phyloP scores from a whole-genome alignment of 2,113 vertebrate species.

The Calyptomena viridis region DNA sequence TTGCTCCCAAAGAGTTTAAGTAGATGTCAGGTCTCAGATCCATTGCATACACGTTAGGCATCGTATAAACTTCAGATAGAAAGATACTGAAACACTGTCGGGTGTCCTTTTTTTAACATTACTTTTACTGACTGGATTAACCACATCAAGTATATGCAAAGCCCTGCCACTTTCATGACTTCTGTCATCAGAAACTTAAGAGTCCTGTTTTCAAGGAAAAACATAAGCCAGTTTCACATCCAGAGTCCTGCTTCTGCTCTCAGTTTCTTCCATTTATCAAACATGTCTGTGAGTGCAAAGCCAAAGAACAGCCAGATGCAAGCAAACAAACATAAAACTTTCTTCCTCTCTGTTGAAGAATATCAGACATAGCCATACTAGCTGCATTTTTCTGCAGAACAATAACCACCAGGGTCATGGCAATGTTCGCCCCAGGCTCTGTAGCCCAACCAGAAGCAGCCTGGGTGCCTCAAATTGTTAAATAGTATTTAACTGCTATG shows the following conservation, averaged over 20 bases:
- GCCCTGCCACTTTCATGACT: neutral
- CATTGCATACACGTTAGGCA: slow-evolving; percentile 39
- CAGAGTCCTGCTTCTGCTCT: neutral
- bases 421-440: neutral
- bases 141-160: slow-evolving; percentile 12
- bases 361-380: neutral
- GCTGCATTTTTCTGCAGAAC: neutral
- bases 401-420: neutral
- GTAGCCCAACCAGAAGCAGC: neutral
- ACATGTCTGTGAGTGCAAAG: neutral
- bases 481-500: neutral
- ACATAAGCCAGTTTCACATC: neutral
- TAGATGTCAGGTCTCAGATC: slow-evolving; percentile 71
- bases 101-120: neutral
- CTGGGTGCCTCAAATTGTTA: neutral
- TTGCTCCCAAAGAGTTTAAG: slow-evolving; percentile 71
- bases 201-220: neutral
- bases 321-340: neutral
- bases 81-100: neutral
- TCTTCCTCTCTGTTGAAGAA: neutral
- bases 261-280: neutral
- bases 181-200: slow-evolving; percentile 4
- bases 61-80: slow-evolving; percentile 13
- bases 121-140: slow-evolving; percentile 38
- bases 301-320: neutral